Base-by-base conservation (phyloP, 2,888 invertebrate genomes). In the Argynnis bischoffii region DNA sequence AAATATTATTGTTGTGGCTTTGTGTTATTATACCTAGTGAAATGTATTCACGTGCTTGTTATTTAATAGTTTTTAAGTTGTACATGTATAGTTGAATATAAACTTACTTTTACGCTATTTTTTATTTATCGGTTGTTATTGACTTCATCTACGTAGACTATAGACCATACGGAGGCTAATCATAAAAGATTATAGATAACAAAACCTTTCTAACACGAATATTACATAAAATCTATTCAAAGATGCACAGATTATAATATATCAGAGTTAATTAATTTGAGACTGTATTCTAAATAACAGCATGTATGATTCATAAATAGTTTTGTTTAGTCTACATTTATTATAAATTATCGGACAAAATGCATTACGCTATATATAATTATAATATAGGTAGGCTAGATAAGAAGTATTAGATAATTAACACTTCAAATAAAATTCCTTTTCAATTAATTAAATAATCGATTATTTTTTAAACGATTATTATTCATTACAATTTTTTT, bases 291-390 rank as follows among this genome's bases (percentile, higher is more conserved):
- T 59, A 47, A 21, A 59, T 59, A 48, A 15, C 18, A 35, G 26
- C 57, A 50, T 26, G 2, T n/a, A 59, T n/a, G 21, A 46, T 51
- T 51, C 15, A 46, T 57, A 14, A 57, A 64, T 57, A n/a, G 31
- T 15, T 51, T 65, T 65, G 65, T 65, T 65, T 59, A 57, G 65
- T 65, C 65, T 65, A 65, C 56, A 26, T 59, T 57, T 50, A 59
- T 21, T 65, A 46, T 18, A 53, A 59, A 50, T 31, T 51, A 50
- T 61, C 48, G 26, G 63, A 54, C 54, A n/a, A 46, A 53, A 63
- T 41, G 26, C 54, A n/a, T 59, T 57, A 46, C 46, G 46, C 8
- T 57, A 18, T 57, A 47, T 35, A 13, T 15, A 16, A 26, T 26
- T 31, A 48, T 16, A 26, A 26, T 26, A 26, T 26, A 4, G 26